phyloP scores from a whole-genome alignment of 2,797 vertebrate species.

The Sorex maritimensis region DNA sequence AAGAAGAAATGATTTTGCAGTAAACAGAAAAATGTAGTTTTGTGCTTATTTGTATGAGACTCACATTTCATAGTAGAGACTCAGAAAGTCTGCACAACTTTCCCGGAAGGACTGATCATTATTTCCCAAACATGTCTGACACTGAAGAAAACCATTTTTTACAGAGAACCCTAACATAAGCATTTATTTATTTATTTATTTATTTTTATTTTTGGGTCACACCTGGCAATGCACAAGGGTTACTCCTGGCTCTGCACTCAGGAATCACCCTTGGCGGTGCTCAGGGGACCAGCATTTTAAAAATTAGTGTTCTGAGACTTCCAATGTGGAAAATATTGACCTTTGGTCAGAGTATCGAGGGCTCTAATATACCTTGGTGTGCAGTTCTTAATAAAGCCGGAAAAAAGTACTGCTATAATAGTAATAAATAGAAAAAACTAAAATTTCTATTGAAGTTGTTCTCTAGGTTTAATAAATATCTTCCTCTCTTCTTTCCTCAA shows the following conservation, averaged over 20 bases:
- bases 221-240: too few relatives aligned
- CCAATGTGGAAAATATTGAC: not conserved
- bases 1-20: not conserved
- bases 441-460: not conserved
- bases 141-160: not conserved
- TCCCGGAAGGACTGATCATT: not conserved
- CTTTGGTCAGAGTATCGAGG: not conserved
- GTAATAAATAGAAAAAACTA: conserved; percentile 12
- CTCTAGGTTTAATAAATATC: not conserved
- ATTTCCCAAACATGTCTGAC: not conserved
- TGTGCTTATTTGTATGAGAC: too few relatives aligned
- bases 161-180: not conserved
- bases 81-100: not conserved
- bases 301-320: conserved; percentile 8
- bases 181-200: too few relatives aligned
- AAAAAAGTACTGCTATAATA: conserved; percentile 28
- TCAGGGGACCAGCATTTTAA: not conserved
- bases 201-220: too few relatives aligned
- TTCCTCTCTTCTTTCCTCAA: not conserved
- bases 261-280: too few relatives aligned
- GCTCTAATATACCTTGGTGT: not conserved
- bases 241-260: too few relatives aligned
- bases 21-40: too few relatives aligned
- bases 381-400: conserved; percentile 18
- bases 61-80: not conserved